Percentiles rank a stretch among this genome's conserved stretches.
Conservation (phyloP, 2,797 vertebrate species). For the Sternarchorhynchus goeldii region DNA sequence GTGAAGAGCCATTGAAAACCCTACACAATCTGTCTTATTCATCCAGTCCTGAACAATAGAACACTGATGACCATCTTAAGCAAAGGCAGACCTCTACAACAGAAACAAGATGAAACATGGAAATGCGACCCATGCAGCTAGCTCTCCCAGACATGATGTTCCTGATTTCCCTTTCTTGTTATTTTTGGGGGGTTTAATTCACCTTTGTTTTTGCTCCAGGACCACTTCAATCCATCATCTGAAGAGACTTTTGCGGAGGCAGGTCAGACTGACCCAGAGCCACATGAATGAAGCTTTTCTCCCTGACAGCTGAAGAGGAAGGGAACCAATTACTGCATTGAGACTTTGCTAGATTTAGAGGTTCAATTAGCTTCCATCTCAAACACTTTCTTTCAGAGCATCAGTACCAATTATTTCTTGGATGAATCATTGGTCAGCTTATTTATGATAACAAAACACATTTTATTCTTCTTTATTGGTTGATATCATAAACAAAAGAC, state of each 20-base stretch:
- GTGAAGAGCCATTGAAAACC: conserved; percentile 70
- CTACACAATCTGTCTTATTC: conserved; percentile 57
- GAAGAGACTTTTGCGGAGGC: conserved; percentile 68
- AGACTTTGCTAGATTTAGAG: not conserved
- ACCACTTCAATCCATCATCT: conserved; percentile 62
- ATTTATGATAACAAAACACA: too few species aligned
- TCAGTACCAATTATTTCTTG: too few species aligned
- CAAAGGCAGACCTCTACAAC: conserved; percentile 6
- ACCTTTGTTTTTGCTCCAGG: conserved; percentile 60
- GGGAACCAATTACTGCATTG: conserved; percentile 39
- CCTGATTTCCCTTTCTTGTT: conserved; percentile 28
- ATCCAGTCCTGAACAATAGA: conserved; percentile 51
- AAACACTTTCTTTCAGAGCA: not conserved
- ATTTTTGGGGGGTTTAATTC: conserved; percentile 55
- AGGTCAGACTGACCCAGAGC: conserved; percentile 75
- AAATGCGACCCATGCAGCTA: conserved; percentile 29
- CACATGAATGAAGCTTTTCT: conserved; percentile 46
- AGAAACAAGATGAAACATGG: conserved; percentile 35
- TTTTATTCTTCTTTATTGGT: too few species aligned
- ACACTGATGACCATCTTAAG: conserved; percentile 27
- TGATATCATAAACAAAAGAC: too few species aligned
- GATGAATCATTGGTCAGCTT: too few species aligned
- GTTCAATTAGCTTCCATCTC: not conserved
- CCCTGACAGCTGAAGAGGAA: conserved; percentile 33
- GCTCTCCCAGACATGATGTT: conserved; percentile 49